Evolutionary conservation across 35 echinoderm and acorn worm genomes (phyloP), one percentile per base, ranked within the genome.

Genomic region (Heliocidaris tuberculata): DNA sequence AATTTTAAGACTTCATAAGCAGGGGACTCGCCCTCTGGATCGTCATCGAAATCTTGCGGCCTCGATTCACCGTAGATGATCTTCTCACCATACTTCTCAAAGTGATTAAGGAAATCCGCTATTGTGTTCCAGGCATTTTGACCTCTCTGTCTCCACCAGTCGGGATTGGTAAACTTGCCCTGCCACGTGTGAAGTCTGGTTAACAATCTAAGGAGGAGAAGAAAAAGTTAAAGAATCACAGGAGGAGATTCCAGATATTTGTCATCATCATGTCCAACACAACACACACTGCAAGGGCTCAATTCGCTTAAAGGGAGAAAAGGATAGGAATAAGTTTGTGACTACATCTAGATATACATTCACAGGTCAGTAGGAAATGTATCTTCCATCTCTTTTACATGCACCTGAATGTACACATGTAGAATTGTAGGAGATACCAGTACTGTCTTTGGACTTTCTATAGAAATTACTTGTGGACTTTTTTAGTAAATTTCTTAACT

Each of bases 1-100:
- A 90, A 92, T 71, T 94, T 47, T 17, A 96, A 65, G 42, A 96
- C 95, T 90, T 96, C 95, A 48, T 94, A 59, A 30, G 95, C 95
- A 19, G 95, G 95, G 5, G 95, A 96, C 31, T 96, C 95, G n/a
- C 95, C 95, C 30, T 88, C 32, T 31, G 56, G 86, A 12, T 88
- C 59, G 13, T 96, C 93, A 56, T 96, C 95, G 10, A 71, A 32
- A 88, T 59, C 86, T 2, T 52, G 29, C 27, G 24, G 48, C 10
- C 13, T 15, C 13, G 94, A 48, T 6, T 19, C 87, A 19, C 91
- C 91, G 27, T 93, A 59, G 12, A 93, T 16, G n/a, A 59, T 30
- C 29, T 31, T 93, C 21, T 93, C 91, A 13, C 91, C 91, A 31
- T 93, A 93, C n/a, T 93, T 93, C 19, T 59, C 91, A 56, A 93